Evolutionary conservation across 2,113 vertebrate genomes (phyloP), one percentile per base, ranked within the genome.

Genomic region (Eurypyga helias): DNA sequence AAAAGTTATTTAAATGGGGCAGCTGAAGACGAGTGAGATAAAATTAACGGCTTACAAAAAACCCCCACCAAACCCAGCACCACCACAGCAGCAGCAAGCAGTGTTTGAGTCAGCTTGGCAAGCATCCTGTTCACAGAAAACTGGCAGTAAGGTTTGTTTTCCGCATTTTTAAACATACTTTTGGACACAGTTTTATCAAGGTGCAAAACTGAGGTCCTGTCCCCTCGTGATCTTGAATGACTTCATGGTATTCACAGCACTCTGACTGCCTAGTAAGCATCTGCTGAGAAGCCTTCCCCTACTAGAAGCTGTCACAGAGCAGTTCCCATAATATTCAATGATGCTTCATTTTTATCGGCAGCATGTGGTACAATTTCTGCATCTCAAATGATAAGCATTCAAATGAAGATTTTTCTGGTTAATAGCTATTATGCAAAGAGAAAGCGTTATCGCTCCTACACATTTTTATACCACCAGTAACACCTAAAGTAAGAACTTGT

Each of bases 1-100:
- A 1, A 2, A 51, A n/a, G 31, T 23, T 23, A 8, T 48, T 82
- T 11, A 25, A 65, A 17, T 0, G 0, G 52, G 10, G 29, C 11
- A 31, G 8, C 0, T 20, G 36, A 41, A 75, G 23, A 33, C 0
- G 4, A 60, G 17, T 0, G 18, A 84, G 52, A 20, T 12, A 7
- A 9, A 71, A 33, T 17, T 1, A 46, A 28, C 9, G 3, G 60
- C 77, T 64, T 16, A 23, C 10, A 19, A 36, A 73, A 36, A 41
- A 75, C 23, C 12, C 3, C 33, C n/a, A 24, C 36, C 34, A 17
- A 65, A 24, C 25, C 60, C 4, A 8, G 18, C 41, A 3, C 17
- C 17, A 14, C 33, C 41, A 3, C 20, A 20, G 10, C 33, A 64
- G 72, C 77, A 57, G 82, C 23, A 13, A 57, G 82, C 23, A 13